Conservation (phyloP, 2,888 invertebrate genomes). For the Oscheius myriophilus region DNA sequence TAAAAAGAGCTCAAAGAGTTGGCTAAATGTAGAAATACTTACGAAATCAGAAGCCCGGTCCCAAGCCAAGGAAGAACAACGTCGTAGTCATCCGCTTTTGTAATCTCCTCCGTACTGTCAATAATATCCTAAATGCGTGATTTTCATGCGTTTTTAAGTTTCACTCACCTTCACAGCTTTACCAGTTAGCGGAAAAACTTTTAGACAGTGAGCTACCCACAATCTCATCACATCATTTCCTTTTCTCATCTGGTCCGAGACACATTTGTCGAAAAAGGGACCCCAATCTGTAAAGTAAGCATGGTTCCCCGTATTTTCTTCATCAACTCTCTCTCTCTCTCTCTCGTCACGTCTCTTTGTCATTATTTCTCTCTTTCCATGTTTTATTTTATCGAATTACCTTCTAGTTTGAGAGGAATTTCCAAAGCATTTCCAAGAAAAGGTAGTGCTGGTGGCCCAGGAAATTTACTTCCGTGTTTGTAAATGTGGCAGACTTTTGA, state of each 20-base stretch:
- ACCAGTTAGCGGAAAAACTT: constrained; percentile 19
- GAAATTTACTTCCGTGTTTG: constrained; percentile 4
- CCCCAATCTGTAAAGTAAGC: constrained; percentile 9
- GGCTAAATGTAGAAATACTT: too few species aligned
- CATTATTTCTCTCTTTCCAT: background rate
- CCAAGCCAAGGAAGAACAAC: constrained; percentile 73
- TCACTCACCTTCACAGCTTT: constrained; percentile 17
- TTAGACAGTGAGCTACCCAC: constrained; percentile 17
- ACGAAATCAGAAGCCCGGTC: constrained; percentile 72
- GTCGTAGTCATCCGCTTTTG: constrained; percentile 72
- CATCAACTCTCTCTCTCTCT: too few species aligned
- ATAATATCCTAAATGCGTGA: constrained; percentile 55
- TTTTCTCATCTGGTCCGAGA: constrained; percentile 10
- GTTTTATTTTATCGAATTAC: background rate
- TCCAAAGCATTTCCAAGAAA: constrained; percentile 22
- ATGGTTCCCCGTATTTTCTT: too few species aligned
- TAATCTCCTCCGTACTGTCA: constrained; percentile 67
- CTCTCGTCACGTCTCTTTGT: too few species aligned
- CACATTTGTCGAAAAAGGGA: constrained; percentile 5
- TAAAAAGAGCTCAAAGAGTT: too few species aligned
- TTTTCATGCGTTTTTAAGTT: background rate
- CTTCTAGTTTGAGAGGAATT: constrained; percentile 11
- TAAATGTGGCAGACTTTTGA: background rate
- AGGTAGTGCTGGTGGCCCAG: constrained; percentile 14
- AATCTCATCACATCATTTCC: constrained; percentile 12